A percentile compares a stretch with the other conserved stretches of the same genome.
These are phyloP conservation scores for Drosophila koepferae DNA, from an alignment of 2,888 invertebrate genomes.

Conservation along the genomic window DNA sequence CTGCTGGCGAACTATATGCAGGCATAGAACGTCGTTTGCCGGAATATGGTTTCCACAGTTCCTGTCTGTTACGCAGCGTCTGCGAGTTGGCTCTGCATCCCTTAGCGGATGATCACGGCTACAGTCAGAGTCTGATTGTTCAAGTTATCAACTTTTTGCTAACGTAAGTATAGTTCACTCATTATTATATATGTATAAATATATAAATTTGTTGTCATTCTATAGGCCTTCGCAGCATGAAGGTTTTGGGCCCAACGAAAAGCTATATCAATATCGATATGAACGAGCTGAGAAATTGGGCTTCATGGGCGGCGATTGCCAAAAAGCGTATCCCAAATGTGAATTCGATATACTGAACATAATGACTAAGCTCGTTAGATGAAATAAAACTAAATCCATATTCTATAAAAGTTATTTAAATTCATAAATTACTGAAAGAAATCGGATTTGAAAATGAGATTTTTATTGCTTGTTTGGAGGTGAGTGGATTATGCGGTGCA, in stretches of 20 bases:
- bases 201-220: slow-evolving; percentile 27
- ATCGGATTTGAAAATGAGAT: background rate
- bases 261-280: slow-evolving; percentile 76
- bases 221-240: slow-evolving; percentile 86
- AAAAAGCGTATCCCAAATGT: slow-evolving; percentile 80
- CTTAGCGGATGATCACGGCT: slow-evolving; percentile 86
- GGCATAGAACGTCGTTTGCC: slow-evolving; percentile 72
- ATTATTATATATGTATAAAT: background rate
- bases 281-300: slow-evolving; percentile 82
- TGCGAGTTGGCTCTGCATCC: slow-evolving; percentile 89
- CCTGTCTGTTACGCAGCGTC: slow-evolving; percentile 88
- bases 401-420: background rate
- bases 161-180: slow-evolving; percentile 87
- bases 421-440: background rate
- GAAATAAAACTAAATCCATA: slow-evolving; percentile 44
- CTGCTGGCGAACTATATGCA: slow-evolving; percentile 80
- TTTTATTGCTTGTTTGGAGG: background rate
- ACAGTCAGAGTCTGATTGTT: slow-evolving; percentile 86
- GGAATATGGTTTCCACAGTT: slow-evolving; percentile 87
- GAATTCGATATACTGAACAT: slow-evolving; percentile 68
- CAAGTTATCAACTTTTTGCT: slow-evolving; percentile 89
- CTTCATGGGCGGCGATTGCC: slow-evolving; percentile 80
- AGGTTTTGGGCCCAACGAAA: slow-evolving; percentile 86
- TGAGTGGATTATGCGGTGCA: background rate
- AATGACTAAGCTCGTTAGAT: slow-evolving; percentile 64